Base-by-base conservation (phyloP, 2,113 vertebrate genomes). In the Epinephelus fuscoguttatus region DNA sequence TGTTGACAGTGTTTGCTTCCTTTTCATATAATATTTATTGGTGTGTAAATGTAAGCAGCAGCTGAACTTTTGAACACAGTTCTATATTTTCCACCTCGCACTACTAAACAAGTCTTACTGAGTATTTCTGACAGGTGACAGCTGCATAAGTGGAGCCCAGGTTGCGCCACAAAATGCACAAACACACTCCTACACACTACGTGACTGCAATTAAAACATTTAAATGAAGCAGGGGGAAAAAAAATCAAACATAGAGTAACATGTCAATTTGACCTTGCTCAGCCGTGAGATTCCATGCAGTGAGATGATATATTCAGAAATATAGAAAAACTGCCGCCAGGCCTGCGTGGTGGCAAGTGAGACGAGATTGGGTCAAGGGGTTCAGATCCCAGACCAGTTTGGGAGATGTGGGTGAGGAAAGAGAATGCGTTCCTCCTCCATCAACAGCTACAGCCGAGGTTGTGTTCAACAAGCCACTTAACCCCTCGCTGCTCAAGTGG, bases 391-490 rank as follows among this genome's bases (percentile, higher is more conserved):
- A 77, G 64, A 71, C 6, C 18, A 25, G 52, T 80, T 55, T 75
- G 60, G 77, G 70, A 84, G 76, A 71, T 80, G 80, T 73, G 52
- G 74, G 57, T 15, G 55, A 40, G 68, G 47, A 64, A 67, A 73
- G 49, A 5, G 18, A 64, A 59, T 0, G 0, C 76, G 60, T 75
- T 82, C 60, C 59, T 80, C 75, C 69, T 88, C 67, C 72, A 66
- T 84, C 68, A 62, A 33, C 81, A 66, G 70, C 30, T 64, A 72
- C 62, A 72, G 50, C 60, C 64, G 71, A 77, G 60, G 73, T 74
- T 59, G 42, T 68, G 77, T 81, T 89, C 88, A 84, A 88, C 73
- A 82, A 78, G 85, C 63, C 78, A 88, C 89, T 90, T 89, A 85
- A 91, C 72, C 91, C 76, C 74, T 56, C 12, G 33, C 84, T 59